These are phyloP conservation scores for Masnerella sp. DNA, from an alignment of 2,888 invertebrate genomes.

Conservation along the genomic window DNA sequence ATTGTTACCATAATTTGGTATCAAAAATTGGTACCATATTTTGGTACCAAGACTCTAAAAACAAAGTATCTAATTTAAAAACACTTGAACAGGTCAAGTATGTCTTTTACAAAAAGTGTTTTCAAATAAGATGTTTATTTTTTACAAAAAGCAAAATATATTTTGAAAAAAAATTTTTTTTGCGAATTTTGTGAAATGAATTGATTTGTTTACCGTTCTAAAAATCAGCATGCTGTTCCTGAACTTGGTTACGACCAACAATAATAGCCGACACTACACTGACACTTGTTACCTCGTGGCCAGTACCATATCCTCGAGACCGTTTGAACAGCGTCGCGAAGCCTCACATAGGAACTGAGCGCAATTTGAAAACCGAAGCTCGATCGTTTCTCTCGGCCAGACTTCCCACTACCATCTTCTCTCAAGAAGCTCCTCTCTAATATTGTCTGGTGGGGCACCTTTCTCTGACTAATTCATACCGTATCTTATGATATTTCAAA, in stretches of 20 bases:
- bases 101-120: too few species aligned
- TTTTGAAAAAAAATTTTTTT: not conserved
- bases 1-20: too few species aligned
- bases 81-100: too few species aligned
- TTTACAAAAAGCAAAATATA: too few species aligned
- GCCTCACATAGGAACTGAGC: conserved; percentile 72
- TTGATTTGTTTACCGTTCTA: conserved; percentile 73
- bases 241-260: conserved; percentile 26
- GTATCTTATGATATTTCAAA: conserved; percentile 48
- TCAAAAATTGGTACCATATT: too few species aligned
- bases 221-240: conserved; percentile 67
- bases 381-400: conserved; percentile 69
- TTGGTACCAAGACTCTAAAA: too few species aligned
- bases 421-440: conserved; percentile 75
- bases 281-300: conserved; percentile 66
- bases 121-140: too few species aligned
- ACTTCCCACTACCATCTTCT: conserved; percentile 66
- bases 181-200: too few species aligned
- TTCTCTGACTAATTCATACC: conserved; percentile 67
- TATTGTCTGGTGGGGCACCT: conserved; percentile 72
- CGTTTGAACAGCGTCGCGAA: conserved; percentile 68
- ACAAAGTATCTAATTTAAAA: too few species aligned
- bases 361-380: conserved; percentile 70
- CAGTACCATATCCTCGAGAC: conserved; percentile 66
- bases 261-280: conserved; percentile 64